Conservation (phyloP, 2,113 vertebrate species). For the Psammodynastes pulverulentus region DNA sequence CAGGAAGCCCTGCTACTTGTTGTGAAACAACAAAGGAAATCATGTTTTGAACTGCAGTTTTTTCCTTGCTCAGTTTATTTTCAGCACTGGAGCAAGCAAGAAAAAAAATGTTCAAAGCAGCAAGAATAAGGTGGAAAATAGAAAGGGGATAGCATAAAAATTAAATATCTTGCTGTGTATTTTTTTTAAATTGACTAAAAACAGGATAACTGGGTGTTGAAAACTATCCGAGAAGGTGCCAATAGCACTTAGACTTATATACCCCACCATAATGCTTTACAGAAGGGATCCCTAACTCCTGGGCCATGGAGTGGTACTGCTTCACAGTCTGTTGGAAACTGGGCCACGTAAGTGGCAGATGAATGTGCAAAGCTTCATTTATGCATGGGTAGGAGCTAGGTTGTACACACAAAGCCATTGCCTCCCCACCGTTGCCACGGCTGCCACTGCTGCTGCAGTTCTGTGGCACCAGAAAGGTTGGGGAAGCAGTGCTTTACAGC, state of each 20-base stretch:
- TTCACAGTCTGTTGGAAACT: background rate
- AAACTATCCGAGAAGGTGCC: background rate
- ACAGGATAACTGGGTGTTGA: background rate
- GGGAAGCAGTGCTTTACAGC: background rate
- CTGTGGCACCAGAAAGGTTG: background rate
- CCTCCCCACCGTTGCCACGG: background rate
- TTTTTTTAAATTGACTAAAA: background rate
- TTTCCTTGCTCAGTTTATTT: background rate
- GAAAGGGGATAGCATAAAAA: background rate
- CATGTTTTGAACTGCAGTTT: background rate
- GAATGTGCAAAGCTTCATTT: background rate
- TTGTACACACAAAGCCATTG: background rate
- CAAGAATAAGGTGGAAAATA: background rate
- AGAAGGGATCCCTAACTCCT: background rate
- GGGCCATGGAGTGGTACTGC: background rate
- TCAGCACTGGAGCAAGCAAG: background rate
- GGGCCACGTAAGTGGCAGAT: background rate
- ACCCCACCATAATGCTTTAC: background rate
- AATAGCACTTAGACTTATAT: background rate
- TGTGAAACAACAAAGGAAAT: background rate
- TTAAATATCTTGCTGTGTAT: background rate
- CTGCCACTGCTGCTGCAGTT: background rate
- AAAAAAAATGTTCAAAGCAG: background rate
- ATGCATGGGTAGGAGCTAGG: background rate
- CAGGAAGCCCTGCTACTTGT: background rate